Evolutionary conservation across 1,140 invertebrate species (phyloP).

Genomic region (Drosophila elegans): DNA sequence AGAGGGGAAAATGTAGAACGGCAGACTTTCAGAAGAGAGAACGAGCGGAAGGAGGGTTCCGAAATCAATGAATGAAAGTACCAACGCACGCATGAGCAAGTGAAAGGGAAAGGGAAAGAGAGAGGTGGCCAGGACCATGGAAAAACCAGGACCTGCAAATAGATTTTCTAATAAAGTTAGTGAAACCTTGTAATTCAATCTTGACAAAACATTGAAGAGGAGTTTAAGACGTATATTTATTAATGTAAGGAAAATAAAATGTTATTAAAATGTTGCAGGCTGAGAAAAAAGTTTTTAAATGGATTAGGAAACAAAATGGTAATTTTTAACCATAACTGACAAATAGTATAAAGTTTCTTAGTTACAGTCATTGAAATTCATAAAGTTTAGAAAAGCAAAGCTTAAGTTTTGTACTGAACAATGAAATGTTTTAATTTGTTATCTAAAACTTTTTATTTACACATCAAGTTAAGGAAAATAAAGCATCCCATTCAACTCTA

Average conservation of each 20-base stretch:
- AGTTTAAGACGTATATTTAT: slow-evolving; percentile 3
- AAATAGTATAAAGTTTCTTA: too few relatives aligned
- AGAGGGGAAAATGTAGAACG: background rate
- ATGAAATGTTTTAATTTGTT: too few relatives aligned
- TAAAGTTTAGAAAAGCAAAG: too few relatives aligned
- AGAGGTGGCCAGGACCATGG: slow-evolving; percentile 2
- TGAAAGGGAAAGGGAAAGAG: slow-evolving; percentile 4
- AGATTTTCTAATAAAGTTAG: slow-evolving; percentile 7
- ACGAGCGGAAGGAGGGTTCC: slow-evolving; percentile 11
- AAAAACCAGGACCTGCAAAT: slow-evolving; percentile 15
- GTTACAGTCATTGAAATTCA: too few relatives aligned
- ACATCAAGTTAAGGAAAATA: too few relatives aligned
- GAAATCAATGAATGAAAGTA: slow-evolving; percentile 71
- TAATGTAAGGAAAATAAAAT: slow-evolving; percentile 6
- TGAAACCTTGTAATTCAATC: slow-evolving; percentile 20
- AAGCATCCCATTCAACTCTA: too few relatives aligned
- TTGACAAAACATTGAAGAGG: slow-evolving; percentile 13
- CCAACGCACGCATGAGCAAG: slow-evolving; percentile 38
- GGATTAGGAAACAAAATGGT: too few relatives aligned
- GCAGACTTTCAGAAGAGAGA: slow-evolving; percentile 18
- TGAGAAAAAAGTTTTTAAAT: background rate
- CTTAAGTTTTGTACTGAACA: too few relatives aligned
- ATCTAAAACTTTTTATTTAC: too few relatives aligned
- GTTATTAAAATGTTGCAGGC: background rate
- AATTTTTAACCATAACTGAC: too few relatives aligned